Percentiles rank a stretch among this genome's conserved stretches.
These are phyloP conservation scores for Didymodactylos carnosus DNA, from an alignment of 2,888 invertebrate genomes.

Conservation along the genomic window DNA sequence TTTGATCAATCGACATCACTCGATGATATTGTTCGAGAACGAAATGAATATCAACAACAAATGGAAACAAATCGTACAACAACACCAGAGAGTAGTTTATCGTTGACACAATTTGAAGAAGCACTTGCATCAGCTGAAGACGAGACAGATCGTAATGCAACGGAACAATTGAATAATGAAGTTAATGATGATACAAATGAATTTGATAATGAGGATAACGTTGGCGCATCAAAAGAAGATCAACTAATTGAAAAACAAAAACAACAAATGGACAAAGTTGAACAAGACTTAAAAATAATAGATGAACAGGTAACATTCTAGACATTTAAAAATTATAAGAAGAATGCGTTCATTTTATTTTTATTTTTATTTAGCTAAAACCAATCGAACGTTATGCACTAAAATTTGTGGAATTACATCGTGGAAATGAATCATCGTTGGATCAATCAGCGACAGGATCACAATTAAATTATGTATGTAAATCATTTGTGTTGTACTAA, in stretches of 20 bases:
- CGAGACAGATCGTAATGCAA: conserved; percentile 76
- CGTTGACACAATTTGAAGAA: conserved; percentile 30
- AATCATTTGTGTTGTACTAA: not conserved
- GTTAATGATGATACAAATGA: conserved; percentile 3
- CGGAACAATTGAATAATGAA: conserved; percentile 67
- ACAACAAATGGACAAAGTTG: conserved; percentile 1
- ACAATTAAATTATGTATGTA: not conserved
- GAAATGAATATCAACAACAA: conserved; percentile 31
- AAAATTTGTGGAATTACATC: conserved; percentile 7
- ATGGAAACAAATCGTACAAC: conserved; percentile 46
- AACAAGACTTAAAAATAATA: conserved; percentile 8
- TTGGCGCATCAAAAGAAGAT: not conserved
- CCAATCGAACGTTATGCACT: conserved; percentile 14
- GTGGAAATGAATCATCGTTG: not conserved
- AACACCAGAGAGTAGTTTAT: conserved; percentile 15
- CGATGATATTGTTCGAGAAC: conserved; percentile 45
- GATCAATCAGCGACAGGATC: not conserved
- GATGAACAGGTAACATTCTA: conserved; percentile 5
- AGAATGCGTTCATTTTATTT: no score
- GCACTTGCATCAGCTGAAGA: conserved; percentile 70
- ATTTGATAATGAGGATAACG: conserved; percentile 11
- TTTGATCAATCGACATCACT: conserved; percentile 45
- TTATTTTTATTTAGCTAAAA: conserved; percentile 1
- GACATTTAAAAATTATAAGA: not conserved
- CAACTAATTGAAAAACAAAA: not conserved